Conservation (phyloP, 2,797 vertebrate species). For the Adrianichthys oophorus region DNA sequence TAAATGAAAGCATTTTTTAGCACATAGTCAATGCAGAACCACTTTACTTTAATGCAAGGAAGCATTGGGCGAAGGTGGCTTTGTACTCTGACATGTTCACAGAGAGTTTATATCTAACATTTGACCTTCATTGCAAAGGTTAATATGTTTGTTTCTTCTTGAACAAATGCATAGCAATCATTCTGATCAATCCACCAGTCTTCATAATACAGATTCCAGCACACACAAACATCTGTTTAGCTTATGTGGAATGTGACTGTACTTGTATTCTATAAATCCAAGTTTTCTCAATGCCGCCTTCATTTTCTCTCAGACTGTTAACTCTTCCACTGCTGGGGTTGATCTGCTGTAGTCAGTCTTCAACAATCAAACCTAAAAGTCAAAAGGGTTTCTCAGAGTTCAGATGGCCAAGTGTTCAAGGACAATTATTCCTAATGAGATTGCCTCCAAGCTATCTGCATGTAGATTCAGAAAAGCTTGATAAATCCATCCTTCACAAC, state of each 20-base stretch:
- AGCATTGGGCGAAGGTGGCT: neutral
- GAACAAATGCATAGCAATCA: slow-evolving; percentile 6
- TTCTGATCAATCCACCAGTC: slow-evolving; percentile 20
- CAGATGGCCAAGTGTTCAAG: slow-evolving; percentile 66
- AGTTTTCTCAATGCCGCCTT: slow-evolving; percentile 60
- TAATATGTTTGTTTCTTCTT: slow-evolving; percentile 23
- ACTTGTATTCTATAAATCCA: slow-evolving; percentile 66
- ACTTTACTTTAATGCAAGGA: slow-evolving; percentile 8
- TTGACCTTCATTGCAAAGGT: slow-evolving; percentile 41
- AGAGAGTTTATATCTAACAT: slow-evolving; percentile 7
- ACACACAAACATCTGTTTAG: slow-evolving; percentile 35
- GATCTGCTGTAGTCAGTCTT: slow-evolving; percentile 73
- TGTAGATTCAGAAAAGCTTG: slow-evolving; percentile 62
- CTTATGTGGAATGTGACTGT: slow-evolving; percentile 54
- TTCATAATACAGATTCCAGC: slow-evolving; percentile 9
- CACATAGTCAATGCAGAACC: neutral
- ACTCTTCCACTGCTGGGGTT: slow-evolving; percentile 46
- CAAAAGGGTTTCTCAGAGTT: slow-evolving; percentile 64
- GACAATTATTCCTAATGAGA: slow-evolving; percentile 77
- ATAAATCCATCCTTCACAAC: slow-evolving; percentile 68
- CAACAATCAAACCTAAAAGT: slow-evolving; percentile 62
- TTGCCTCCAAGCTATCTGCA: slow-evolving; percentile 69
- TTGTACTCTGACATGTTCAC: slow-evolving; percentile 10
- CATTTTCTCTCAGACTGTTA: slow-evolving; percentile 61
- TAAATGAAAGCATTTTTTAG: slow-evolving; percentile 6